These are phyloP conservation scores for Lucifuga dentata DNA, from an alignment of 2,113 vertebrate genomes.

Conservation along the genomic window DNA sequence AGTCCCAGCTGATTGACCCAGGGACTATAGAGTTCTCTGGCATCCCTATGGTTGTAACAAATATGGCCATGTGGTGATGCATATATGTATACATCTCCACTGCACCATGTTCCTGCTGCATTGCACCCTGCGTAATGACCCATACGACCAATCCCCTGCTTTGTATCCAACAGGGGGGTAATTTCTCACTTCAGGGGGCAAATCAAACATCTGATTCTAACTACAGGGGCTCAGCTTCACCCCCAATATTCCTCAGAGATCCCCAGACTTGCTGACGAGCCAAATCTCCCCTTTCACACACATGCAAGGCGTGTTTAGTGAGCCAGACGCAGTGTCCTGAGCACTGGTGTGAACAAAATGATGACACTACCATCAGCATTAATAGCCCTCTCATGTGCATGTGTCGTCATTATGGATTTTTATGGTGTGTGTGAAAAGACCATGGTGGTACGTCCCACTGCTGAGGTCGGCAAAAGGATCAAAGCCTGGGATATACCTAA, in stretches of 20 bases:
- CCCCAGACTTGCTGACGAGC: slow-evolving; percentile 69
- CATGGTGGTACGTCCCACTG: slow-evolving; percentile 17
- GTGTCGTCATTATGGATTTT: slow-evolving; percentile 73
- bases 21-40: slow-evolving; percentile 53
- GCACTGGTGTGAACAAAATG: slow-evolving; percentile 77
- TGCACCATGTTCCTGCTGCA: slow-evolving; percentile 66
- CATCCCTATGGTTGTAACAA: slow-evolving; percentile 9
- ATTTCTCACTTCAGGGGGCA: slow-evolving; percentile 72
- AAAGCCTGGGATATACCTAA: slow-evolving; percentile 6
- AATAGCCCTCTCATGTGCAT: slow-evolving; percentile 73
- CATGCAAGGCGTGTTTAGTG: slow-evolving; percentile 61
- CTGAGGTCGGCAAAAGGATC: slow-evolving; percentile 28
- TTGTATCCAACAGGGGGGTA: slow-evolving; percentile 64
- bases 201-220: slow-evolving; percentile 78
- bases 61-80: slow-evolving; percentile 35
- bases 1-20: slow-evolving; percentile 41
- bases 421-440: slow-evolving; percentile 71
- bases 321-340: slow-evolving; percentile 70
- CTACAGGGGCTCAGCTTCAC: slow-evolving; percentile 58
- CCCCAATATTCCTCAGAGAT: slow-evolving; percentile 67
- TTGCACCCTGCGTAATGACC: slow-evolving; percentile 76
- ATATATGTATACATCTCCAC: slow-evolving; percentile 44
- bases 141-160: slow-evolving; percentile 62
- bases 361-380: slow-evolving; percentile 78
- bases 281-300: slow-evolving; percentile 59